Evolutionary conservation across 1,140 invertebrate species (phyloP), one percentile per base, ranked within the genome.

Genomic region (Subanguina moxae): DNA sequence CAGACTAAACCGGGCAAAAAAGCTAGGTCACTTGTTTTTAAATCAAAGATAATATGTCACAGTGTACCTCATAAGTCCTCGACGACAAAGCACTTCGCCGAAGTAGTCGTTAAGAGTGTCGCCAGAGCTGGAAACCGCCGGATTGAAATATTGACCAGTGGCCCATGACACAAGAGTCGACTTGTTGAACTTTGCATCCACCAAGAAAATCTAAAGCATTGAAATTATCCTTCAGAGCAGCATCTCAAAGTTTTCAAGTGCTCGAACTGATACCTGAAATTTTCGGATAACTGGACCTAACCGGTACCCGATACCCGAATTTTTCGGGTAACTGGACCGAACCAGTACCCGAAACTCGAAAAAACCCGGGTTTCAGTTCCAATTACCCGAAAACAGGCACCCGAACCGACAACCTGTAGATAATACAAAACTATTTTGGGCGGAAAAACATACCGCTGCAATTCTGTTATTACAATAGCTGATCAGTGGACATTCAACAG

Each of bases 111-210:
- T 61, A n/a, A 61, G 28, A 7, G 28, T 30, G 28, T 61, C 28
- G 8, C 58, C 58, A 25, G 28, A 43, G n/a, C 1, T n/a, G 58
- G 58, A 61, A 61, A 61, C 38, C 3, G n/a, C 38, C 8, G 58
- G 19, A 19, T 30, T 61, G 38, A 61, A 61, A 43, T 43, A 19
- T 8, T 28, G 19, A 13, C 58, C 58, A 43, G 58, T 43, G n/a
- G 58, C 58, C 57, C 58, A 61, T 3, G 58, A 61, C 3, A 61
- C 38, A 61, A 30, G 28, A 13, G n/a, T 43, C 3, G 58, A 25
- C 28, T 30, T 21, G 19, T 61, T 61, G 58, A 21, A 32, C 19
- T n/a, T 19, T 21, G 58, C 58, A 25, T 61, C 58, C 13, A 25
- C 13, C 27, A 61, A 43, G 28, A 61, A 61, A 21, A 52, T 52